Base-by-base conservation (phyloP, 2,888 invertebrate genomes). In the Byasa hedistus region DNA sequence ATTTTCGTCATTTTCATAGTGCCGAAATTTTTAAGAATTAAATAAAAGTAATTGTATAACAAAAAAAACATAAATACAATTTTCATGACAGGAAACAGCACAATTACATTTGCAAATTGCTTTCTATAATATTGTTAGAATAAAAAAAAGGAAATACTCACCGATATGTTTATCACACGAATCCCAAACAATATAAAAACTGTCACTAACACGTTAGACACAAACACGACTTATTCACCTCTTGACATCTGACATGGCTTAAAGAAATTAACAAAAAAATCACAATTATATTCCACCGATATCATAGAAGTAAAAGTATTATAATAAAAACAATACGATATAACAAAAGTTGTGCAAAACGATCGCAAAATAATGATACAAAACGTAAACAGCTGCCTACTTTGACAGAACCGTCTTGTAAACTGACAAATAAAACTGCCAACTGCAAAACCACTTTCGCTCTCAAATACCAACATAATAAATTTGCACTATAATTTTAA, bases 301-400 rank as follows among this genome's bases (percentile, higher is more conserved):
- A 80, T 76, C 76, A 75, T 81, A 74, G 73, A 78, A 79, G 79
- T 84, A 89, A 87, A 85, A 86, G 79, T 77, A 80, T 77, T 80
- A 80, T 80, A 82, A 86, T 86, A 87, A 86, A 91, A 89, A 89
- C 82, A 89, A 87, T 88, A 89, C 78, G 79, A 80, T 82, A 80
- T 87, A 85, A 84, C 84, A 90, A 91, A 90, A 90, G 82, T 86
- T 84, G 79, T 80, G 85, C 84, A 87, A 91, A 89, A 89, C 85
- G 81, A 88, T 89, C 89, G 89, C 87, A 89, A 91, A 89, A 88
- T 86, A 90, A 84, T 83, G 77, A 85, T 89, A 89, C 87, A 90
- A 91, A 91, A 91, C 88, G 85, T 90, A 91, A 91, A 91, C 91
- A 91, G 86, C 89, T 86, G 86, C 89, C 89, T 84, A 81, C 89